These are phyloP conservation scores for Lasioglossum calceatum DNA, from an alignment of 2,888 invertebrate species.

Conservation along the genomic window DNA sequence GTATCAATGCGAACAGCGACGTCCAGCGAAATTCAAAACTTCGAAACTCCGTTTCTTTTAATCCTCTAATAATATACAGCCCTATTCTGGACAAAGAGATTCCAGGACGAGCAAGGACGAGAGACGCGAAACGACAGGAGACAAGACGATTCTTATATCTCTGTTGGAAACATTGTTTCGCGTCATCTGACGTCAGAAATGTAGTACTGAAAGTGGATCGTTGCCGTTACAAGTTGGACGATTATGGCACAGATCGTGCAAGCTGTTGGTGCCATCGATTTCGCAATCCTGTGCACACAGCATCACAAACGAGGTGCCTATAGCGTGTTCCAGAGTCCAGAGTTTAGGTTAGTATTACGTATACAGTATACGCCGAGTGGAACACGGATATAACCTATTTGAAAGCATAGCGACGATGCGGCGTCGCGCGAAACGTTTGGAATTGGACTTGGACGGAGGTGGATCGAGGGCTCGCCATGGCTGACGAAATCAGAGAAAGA, in stretches of 20 bases:
- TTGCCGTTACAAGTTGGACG: not conserved
- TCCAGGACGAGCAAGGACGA: too few relatives aligned
- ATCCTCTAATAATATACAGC: too few relatives aligned
- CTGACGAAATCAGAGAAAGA: constrained; percentile 85
- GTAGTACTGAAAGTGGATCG: not conserved
- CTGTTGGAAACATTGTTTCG: not conserved
- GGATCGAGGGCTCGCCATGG: constrained; percentile 65
- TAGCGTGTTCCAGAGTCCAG: not conserved
- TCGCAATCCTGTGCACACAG: not conserved
- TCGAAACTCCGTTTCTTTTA: too few relatives aligned
- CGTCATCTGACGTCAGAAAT: not conserved
- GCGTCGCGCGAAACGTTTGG: constrained; percentile 43
- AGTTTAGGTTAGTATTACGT: not conserved
- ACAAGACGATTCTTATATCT: too few relatives aligned
- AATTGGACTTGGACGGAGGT: constrained; percentile 21
- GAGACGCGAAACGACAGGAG: too few relatives aligned
- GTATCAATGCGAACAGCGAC: too few relatives aligned
- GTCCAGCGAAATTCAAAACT: too few relatives aligned
- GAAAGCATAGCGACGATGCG: constrained; percentile 29
- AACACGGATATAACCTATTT: constrained; percentile 33
- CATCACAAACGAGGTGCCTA: too few relatives aligned
- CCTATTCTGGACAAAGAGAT: too few relatives aligned
- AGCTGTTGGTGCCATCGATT: not conserved
- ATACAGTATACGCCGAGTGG: not conserved
- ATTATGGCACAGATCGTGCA: not conserved